Evolutionary conservation across 2,888 invertebrate species (phyloP), one percentile per base, ranked within the genome.

Genomic region (Hypercompe scribonia): DNA sequence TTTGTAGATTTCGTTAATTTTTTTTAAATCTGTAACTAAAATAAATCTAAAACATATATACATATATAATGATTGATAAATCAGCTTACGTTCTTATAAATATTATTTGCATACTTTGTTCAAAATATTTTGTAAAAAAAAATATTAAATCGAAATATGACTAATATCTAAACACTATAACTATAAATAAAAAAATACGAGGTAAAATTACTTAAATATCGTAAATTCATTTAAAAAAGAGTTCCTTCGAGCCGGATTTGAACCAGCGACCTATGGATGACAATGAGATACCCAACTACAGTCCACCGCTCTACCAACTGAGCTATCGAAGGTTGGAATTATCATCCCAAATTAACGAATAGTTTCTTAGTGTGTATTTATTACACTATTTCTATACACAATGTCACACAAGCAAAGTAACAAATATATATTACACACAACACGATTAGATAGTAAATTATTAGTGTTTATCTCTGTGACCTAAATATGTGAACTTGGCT

Each of bases 271-370:
- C 96, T 96, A 96, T 96, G 96, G 95, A 96, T 96, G 21, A 36
- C 94, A 83, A 83, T 84, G 72, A 5, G n/a, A 11, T 71, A 50
- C 67, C 65, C 90, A 88, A 73, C 95, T 96, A 96, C 96, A 96
- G 96, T 96, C 96, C 96, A 96, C 96, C 96, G 96, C 96, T 96
- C 96, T 96, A 96, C 96, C 96, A 96, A 96, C 95, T 96, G 96
- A 96, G 96, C 96, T 96, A 96, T 96, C 96, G 96, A 96, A 96
- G 96, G 96, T 83, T 81, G 65, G 50, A 0, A 15, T 0, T 0
- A 0, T 0, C 0, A 0, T 3, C 0, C 74, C 82, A 92, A 92
- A 90, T 90, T 89, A 66, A 46, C 0, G 24, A 36, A 21, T 28
- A 67, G 0, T 68, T 81, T 42, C 34, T 54, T 28, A 39, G 33